Evolutionary conservation across 2,113 vertebrate species (phyloP).

Genomic region (Hemicordylus capensis): DNA sequence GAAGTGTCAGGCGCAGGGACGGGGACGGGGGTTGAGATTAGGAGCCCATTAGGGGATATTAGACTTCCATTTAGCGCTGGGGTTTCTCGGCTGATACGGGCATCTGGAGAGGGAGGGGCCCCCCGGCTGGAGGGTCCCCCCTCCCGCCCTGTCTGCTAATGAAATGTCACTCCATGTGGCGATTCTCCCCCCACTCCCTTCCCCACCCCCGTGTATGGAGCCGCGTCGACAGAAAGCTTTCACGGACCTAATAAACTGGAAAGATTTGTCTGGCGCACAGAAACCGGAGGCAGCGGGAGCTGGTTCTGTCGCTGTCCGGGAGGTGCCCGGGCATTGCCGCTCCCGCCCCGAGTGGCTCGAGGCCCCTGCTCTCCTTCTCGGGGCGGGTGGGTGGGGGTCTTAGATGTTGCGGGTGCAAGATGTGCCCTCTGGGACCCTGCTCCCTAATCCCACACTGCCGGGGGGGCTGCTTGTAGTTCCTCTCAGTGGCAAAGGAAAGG

Average conservation of each 20-base stretch:
- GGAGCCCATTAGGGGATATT: constrained; percentile 14
- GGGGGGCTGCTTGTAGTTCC: background rate
- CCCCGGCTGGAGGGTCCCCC: background rate
- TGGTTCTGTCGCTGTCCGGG: no score
- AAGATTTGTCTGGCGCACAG: background rate
- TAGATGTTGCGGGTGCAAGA: background rate
- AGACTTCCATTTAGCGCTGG: constrained; percentile 2
- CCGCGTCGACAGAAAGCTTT: background rate
- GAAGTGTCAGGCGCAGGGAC: background rate
- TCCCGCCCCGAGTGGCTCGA: background rate
- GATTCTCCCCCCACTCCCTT: background rate
- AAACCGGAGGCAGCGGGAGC: background rate
- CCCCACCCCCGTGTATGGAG: background rate
- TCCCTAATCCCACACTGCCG: background rate
- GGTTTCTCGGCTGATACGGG: background rate
- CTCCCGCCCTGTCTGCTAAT: background rate
- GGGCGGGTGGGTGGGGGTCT: background rate
- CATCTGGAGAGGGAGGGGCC: background rate
- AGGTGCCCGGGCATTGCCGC: background rate
- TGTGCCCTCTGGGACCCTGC: background rate
- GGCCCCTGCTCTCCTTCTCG: background rate
- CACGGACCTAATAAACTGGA: background rate
- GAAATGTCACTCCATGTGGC: background rate
- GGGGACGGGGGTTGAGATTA: background rate
- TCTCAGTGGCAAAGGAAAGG: background rate